A percentile compares a stretch with the other conserved stretches of the same genome.
These are phyloP conservation scores for Nymphicus hollandicus DNA, from an alignment of 2,113 vertebrate genomes.

Conservation along the genomic window DNA sequence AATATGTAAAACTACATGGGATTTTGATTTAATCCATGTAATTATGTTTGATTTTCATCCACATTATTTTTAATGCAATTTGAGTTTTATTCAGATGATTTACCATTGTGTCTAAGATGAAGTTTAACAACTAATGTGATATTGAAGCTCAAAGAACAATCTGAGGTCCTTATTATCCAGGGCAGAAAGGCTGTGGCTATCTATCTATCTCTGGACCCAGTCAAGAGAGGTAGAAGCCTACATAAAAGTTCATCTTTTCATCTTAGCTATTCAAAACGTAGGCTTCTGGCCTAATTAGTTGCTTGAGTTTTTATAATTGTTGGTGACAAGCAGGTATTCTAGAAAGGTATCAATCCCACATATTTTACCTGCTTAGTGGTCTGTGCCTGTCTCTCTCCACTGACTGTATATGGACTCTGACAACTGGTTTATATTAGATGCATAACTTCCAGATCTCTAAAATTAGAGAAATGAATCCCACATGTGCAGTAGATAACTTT, in stretches of 20 bases:
- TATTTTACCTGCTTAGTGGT: not conserved
- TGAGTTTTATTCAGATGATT: not conserved
- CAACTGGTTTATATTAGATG: not conserved
- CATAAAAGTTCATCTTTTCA: not conserved
- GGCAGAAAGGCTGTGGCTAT: not conserved
- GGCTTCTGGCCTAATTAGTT: not conserved
- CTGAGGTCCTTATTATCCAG: not conserved
- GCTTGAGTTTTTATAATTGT: not conserved
- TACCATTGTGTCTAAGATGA: not conserved
- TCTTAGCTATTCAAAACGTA: not conserved
- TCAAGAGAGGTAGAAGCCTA: not conserved
- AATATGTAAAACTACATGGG: not conserved
- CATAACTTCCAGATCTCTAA: not conserved
- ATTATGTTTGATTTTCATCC: not conserved
- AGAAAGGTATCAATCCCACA: not conserved
- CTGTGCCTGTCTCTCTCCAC: not conserved
- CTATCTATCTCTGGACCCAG: not conserved
- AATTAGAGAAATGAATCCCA: not conserved
- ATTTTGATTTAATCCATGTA: not conserved
- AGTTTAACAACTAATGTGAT: not conserved
- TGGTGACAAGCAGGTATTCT: not conserved
- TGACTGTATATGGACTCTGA: not conserved
- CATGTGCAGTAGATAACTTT: not conserved
- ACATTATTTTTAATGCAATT: not conserved
- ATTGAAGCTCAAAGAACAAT: not conserved